phyloP scores from a whole-genome alignment of 2,888 invertebrate genomes.

The Lydus trimaculatus region DNA sequence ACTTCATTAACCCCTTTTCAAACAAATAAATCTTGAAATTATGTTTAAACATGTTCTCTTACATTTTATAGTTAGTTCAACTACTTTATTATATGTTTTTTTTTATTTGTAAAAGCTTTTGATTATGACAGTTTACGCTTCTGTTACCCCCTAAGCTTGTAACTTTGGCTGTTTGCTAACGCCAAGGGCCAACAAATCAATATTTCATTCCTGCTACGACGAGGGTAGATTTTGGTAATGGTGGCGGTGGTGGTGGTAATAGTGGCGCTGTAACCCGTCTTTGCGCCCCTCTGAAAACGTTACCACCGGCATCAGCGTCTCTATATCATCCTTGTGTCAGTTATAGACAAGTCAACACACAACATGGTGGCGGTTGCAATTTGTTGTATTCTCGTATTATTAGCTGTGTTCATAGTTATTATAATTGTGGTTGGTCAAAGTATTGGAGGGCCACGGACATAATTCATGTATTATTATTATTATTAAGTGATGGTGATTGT shows the following conservation, averaged over 20 bases:
- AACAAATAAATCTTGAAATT: neutral
- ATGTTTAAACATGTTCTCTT: no score
- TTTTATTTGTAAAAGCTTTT: neutral
- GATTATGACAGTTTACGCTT: conserved; percentile 4
- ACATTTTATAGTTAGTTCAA: neutral
- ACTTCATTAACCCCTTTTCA: neutral
- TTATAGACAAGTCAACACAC: conserved; percentile 45
- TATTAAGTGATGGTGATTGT: no score
- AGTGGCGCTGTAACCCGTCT: conserved; percentile 37
- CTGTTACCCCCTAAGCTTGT: conserved; percentile 36
- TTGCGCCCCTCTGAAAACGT: neutral
- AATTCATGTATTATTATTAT: no score
- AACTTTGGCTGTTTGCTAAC: conserved; percentile 49
- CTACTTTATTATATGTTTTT: neutral
- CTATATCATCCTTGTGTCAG: conserved; percentile 9
- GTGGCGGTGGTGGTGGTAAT: conserved; percentile 31
- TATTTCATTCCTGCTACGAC: conserved; percentile 50
- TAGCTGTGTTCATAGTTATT: conserved; percentile 82
- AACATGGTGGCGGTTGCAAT: conserved; percentile 84
- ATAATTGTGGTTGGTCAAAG: conserved; percentile 84
- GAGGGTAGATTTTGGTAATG: conserved; percentile 33
- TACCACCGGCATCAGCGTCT: conserved; percentile 34
- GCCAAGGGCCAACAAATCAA: conserved; percentile 56
- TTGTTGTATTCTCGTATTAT: conserved; percentile 81
- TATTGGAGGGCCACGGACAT: conserved; percentile 63